Percentiles rank a stretch among this genome's conserved stretches.
These are phyloP conservation scores for Octonoba sinensis DNA, from an alignment of 2,888 invertebrate species.

Conservation along the genomic window DNA sequence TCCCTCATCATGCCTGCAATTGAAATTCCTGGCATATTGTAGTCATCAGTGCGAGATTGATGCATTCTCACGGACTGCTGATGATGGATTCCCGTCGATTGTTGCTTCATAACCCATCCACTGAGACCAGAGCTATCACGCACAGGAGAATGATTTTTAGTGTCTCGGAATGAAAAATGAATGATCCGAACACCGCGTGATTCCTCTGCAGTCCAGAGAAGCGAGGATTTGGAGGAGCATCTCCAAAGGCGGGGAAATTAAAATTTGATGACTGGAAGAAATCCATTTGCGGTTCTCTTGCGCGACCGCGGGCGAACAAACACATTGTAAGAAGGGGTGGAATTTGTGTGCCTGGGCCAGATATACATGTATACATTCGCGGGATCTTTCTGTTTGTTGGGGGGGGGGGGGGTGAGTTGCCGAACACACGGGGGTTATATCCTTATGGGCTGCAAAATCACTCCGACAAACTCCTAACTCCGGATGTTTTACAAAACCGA, in stretches of 20 bases:
- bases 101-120: too few species aligned
- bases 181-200: neutral
- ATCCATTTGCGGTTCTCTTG: constrained; percentile 58
- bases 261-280: constrained; percentile 57
- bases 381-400: neutral
- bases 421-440: constrained; percentile 26
- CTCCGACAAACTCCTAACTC: constrained; percentile 46
- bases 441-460: constrained; percentile 60
- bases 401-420: neutral
- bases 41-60: too few species aligned
- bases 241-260: constrained; percentile 48
- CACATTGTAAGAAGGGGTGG: constrained; percentile 1
- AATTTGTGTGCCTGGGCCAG: too few species aligned
- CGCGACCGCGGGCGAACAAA: constrained; percentile 35
- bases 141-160: constrained; percentile 12
- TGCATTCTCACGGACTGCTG: too few species aligned
- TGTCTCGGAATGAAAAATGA: constrained; percentile 39
- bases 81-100: too few species aligned
- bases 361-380: too few species aligned
- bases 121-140: too few species aligned
- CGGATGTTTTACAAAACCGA: constrained; percentile 62
- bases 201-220: constrained; percentile 4
- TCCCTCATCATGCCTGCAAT: too few species aligned
- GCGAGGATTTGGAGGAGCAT: constrained; percentile 1
- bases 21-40: too few species aligned